Evolutionary conservation across 2,888 invertebrate genomes (phyloP).

Genomic region (Sipunculus nudus): DNA sequence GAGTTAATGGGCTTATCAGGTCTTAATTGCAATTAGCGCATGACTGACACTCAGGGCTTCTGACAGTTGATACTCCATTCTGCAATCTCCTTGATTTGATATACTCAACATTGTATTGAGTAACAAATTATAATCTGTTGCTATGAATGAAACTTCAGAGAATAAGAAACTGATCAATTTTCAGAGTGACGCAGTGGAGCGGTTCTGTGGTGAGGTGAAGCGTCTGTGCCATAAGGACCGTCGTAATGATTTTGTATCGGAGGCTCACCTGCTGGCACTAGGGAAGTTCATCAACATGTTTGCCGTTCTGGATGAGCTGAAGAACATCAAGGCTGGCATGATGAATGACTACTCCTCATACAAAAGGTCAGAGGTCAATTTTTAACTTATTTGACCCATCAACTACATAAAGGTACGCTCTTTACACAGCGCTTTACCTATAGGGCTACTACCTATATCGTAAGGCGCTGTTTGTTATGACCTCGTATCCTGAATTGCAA

Average conservation of each 20-base stretch:
- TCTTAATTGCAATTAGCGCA: too few species aligned
- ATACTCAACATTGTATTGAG: too few species aligned
- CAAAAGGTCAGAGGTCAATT: slow-evolving; percentile 40
- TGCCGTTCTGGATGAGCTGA: slow-evolving; percentile 96
- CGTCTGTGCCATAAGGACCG: slow-evolving; percentile 94
- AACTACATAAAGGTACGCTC: background rate
- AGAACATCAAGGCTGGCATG: slow-evolving; percentile 98
- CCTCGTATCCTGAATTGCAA: too few species aligned
- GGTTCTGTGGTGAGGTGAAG: slow-evolving; percentile 92
- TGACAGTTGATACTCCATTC: too few species aligned
- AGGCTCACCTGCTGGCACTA: slow-evolving; percentile 92
- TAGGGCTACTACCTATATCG: too few species aligned
- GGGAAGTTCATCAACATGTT: slow-evolving; percentile 99
- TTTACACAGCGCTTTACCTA: too few species aligned
- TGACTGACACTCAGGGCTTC: too few species aligned
- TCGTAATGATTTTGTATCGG: slow-evolving; percentile 93
- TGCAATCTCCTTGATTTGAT: too few species aligned
- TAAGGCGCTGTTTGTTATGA: too few species aligned
- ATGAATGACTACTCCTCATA: slow-evolving; percentile 99
- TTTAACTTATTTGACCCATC: background rate
- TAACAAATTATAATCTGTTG: background rate
- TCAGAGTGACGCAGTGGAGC: slow-evolving; percentile 85
- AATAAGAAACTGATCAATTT: slow-evolving; percentile 67
- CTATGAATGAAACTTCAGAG: background rate
- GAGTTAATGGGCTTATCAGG: too few species aligned